Evolutionary conservation across 2,888 invertebrate genomes (phyloP).

Genomic region (Hydropsyche betteni): DNA sequence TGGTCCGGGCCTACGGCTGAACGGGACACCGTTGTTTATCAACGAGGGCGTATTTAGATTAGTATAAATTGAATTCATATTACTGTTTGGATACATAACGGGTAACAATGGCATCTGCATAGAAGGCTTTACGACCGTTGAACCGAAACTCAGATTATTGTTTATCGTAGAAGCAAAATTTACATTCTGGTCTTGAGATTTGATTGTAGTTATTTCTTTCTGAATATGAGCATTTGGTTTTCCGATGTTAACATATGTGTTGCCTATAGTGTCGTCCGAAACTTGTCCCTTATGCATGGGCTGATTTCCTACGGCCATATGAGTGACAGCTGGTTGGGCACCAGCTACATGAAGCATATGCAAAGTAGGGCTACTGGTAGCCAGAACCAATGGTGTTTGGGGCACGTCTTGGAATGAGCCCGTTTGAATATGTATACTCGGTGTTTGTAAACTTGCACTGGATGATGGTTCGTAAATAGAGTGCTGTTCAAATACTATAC

Average conservation of each 20-base stretch:
- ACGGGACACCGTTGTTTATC: conserved; percentile 49
- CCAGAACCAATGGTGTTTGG: conserved; percentile 43
- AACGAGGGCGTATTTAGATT: conserved; percentile 44
- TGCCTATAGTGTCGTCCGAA: conserved; percentile 57
- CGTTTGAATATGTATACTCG: conserved; percentile 2
- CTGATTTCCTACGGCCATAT: conserved; percentile 51
- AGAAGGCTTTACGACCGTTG: conserved; percentile 53
- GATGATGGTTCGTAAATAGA: conserved; percentile 43
- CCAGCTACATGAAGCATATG: conserved; percentile 52
- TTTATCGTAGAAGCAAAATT: conserved; percentile 56
- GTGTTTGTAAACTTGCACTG: conserved; percentile 27
- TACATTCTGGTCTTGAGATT: conserved; percentile 23
- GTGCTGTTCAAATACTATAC: conserved; percentile 51
- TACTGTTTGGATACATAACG: conserved; percentile 42
- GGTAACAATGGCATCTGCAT: conserved; percentile 54
- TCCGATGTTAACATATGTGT: conserved; percentile 60
- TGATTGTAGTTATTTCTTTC: conserved; percentile 49
- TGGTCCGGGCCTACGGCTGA: conserved; percentile 52
- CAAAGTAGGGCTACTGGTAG: conserved; percentile 44
- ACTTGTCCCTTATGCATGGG: conserved; percentile 59
- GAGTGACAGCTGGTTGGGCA: conserved; percentile 51
- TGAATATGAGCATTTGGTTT: conserved; percentile 61
- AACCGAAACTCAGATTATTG: conserved; percentile 54
- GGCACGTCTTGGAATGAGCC: conserved; percentile 26
- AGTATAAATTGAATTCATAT: conserved; percentile 50